Evolutionary conservation across 2,888 invertebrate genomes (phyloP).

Genomic region (Thymelicus acteon): DNA sequence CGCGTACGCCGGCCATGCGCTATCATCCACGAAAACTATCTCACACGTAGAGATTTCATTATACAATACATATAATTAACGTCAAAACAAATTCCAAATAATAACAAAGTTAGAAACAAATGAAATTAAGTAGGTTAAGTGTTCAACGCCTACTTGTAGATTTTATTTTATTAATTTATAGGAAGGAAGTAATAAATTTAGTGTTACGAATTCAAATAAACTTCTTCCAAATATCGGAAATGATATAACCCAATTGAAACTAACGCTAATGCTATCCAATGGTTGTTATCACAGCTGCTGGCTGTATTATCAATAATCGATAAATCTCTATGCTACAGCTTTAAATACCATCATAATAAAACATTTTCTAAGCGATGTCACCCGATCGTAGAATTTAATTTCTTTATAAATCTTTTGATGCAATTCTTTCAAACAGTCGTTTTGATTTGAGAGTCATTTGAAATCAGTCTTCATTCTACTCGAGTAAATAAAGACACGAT

Average conservation of each 20-base stretch:
- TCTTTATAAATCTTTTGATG: too few species aligned
- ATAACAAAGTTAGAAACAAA: slow-evolving; percentile 32
- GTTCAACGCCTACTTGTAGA: slow-evolving; percentile 33
- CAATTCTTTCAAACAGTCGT: too few species aligned
- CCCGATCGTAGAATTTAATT: too few species aligned
- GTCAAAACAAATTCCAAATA: slow-evolving; percentile 4
- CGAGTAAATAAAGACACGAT: too few species aligned
- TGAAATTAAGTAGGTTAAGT: slow-evolving; percentile 41
- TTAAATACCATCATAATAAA: too few species aligned
- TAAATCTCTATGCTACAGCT: too few species aligned
- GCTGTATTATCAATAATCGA: not conserved
- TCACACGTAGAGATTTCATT: slow-evolving; percentile 2
- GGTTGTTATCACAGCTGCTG: slow-evolving; percentile 12
- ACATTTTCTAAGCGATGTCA: too few species aligned
- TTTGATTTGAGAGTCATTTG: too few species aligned
- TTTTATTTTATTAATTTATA: slow-evolving; percentile 41
- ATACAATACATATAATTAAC: slow-evolving; percentile 12
- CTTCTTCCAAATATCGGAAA: slow-evolving; percentile 28
- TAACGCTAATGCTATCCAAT: slow-evolving; percentile 17
- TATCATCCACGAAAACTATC: slow-evolving; percentile 15
- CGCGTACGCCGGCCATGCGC: slow-evolving; percentile 39
- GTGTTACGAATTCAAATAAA: slow-evolving; percentile 38
- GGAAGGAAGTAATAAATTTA: slow-evolving; percentile 30
- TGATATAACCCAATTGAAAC: slow-evolving; percentile 39
- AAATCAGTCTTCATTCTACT: too few species aligned